A percentile compares a stretch with the other conserved stretches of the same genome.
Evolutionary conservation across 2,113 vertebrate species (phyloP).

Genomic region (Catharus fuscescens): DNA sequence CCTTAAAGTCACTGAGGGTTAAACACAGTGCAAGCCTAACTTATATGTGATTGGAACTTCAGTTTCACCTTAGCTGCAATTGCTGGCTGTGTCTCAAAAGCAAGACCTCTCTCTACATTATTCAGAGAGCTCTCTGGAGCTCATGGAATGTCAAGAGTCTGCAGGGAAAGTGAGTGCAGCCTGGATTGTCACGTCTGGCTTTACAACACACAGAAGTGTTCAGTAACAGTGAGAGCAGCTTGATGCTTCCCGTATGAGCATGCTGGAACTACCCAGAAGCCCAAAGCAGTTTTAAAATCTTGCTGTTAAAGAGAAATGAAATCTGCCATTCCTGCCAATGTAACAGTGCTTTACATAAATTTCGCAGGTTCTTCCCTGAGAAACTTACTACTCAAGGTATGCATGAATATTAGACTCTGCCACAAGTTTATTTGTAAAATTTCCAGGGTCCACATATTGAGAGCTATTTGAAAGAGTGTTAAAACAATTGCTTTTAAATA

Average conservation of each 20-base stretch:
- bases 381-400: neutral
- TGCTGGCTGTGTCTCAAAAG: neutral
- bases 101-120: neutral
- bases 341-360: neutral
- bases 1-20: neutral
- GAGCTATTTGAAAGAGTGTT: neutral
- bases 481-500: neutral
- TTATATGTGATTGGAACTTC: neutral
- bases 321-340: neutral
- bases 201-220: slow-evolving; percentile 11
- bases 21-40: neutral
- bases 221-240: neutral
- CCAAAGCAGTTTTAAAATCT: neutral
- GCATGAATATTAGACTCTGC: neutral
- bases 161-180: neutral
- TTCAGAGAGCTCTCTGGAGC: neutral
- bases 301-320: neutral
- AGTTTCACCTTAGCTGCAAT: slow-evolving; percentile 5
- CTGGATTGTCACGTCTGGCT: neutral
- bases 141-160: slow-evolving; percentile 30
- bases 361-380: neutral
- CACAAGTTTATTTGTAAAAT: neutral
- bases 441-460: neutral
- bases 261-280: neutral
- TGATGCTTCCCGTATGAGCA: neutral